Evolutionary conservation across 2,797 vertebrate genomes (phyloP), one percentile per base, ranked within the genome.

Genomic region (Carcharodon carcharias): DNA sequence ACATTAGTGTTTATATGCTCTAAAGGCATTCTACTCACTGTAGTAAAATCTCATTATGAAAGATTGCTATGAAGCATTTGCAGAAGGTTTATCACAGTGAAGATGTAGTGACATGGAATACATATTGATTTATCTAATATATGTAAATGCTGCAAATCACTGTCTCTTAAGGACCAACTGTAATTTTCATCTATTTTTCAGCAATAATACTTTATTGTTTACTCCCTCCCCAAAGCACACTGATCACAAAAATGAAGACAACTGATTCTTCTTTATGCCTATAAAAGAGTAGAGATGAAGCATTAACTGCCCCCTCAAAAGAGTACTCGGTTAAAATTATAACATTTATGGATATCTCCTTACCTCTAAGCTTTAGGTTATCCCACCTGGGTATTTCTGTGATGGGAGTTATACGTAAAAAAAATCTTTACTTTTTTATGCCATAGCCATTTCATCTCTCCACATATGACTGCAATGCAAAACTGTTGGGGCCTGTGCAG

Each of bases 231-330:
- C 69, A 35, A 95, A 95, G 69, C 16, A 77, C 50, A 69, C n/a
- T 69, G 65, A 95, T 50, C 31, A 61, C 56, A 95, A 63, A 95
- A 77, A 95, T 77, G 94, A 77, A 73, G 69, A 56, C 45, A 95
- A 71, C 67, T 77, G 69, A 95, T 73, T 56, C 40, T 50, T 56
- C 23, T 95, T 95, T 77, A 73, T 77, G 54, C 31, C 28, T 77
- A 71, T 95, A 35, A 45, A 21, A 58, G 54, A 58, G 69, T 71
- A 28, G 45, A 95, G 94, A 95, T 73, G 94, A 95, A 73, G 69
- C 69, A 95, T 54, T 95, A 95, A 95, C 91, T 73, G 69, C 31
- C 69, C 89, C 94, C 94, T 95, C 94, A 95, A 95, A 95, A 95
- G 94, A 77, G 50, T 56, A 77, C 69, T 95, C 50, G 4, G 12